Percentiles rank a stretch among this genome's conserved stretches.
These are phyloP conservation scores for Trematomus bernacchii DNA, from an alignment of 2,797 vertebrate species.

Conservation along the genomic window DNA sequence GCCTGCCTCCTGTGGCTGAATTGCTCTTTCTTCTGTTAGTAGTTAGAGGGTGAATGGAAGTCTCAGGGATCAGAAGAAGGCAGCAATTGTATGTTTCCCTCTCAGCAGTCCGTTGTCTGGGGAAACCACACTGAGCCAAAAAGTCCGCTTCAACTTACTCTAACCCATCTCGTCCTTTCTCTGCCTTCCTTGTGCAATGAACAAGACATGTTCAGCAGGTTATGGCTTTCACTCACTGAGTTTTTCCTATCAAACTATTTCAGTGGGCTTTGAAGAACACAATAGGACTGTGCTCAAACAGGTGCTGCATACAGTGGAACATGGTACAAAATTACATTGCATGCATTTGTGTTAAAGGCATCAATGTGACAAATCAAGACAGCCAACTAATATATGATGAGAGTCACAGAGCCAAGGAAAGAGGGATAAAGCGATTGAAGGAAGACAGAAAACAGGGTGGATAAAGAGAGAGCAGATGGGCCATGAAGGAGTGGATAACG, in stretches of 20 bases:
- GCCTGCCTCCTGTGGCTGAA: slow-evolving; percentile 60
- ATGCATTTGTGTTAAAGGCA: slow-evolving; percentile 54
- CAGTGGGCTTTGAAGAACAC: slow-evolving; percentile 27
- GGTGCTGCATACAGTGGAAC: slow-evolving; percentile 29
- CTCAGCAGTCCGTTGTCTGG: slow-evolving; percentile 41
- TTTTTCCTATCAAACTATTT: slow-evolving; percentile 26
- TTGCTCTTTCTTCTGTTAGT: slow-evolving; percentile 52
- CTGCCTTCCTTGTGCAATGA: slow-evolving; percentile 23
- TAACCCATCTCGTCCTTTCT: slow-evolving; percentile 23
- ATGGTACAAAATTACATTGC: slow-evolving; percentile 36
- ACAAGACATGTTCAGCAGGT: slow-evolving; percentile 37
- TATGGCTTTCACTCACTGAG: slow-evolving; percentile 26
- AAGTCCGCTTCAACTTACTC: slow-evolving; percentile 60
- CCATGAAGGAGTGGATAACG: slow-evolving; percentile 80
- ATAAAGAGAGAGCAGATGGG: slow-evolving; percentile 82
- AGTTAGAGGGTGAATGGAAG: slow-evolving; percentile 49
- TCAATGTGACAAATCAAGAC: slow-evolving; percentile 68
- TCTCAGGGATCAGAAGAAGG: slow-evolving; percentile 52
- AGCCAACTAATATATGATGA: slow-evolving; percentile 61
- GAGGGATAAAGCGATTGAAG: slow-evolving; percentile 69
- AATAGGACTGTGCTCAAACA: slow-evolving; percentile 26
- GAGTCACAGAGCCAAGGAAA: slow-evolving; percentile 54
- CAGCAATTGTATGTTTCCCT: slow-evolving; percentile 43
- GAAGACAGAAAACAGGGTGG: slow-evolving; percentile 70
- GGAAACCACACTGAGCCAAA: slow-evolving; percentile 46